Percentiles rank a stretch among this genome's conserved stretches.
phyloP scores from a whole-genome alignment of 1,140 invertebrate species.

The Wasmannia auropunctata region DNA sequence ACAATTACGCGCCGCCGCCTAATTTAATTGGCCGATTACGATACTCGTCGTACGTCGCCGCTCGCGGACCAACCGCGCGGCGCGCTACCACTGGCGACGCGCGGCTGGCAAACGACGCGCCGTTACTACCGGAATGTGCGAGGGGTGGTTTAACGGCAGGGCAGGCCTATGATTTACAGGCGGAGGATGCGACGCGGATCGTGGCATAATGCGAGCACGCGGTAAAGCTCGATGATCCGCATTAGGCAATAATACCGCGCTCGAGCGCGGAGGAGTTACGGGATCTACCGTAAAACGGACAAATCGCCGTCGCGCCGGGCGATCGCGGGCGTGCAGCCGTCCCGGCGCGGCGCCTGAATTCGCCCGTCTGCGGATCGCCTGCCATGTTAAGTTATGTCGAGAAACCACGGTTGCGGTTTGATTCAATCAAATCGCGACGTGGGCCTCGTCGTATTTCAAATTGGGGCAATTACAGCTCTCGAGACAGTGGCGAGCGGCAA shows the following conservation, averaged over 20 bases:
- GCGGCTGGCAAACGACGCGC: neutral
- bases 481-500: neutral
- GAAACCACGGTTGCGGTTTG: constrained; percentile 58
- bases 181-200: constrained; percentile 23
- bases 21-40: constrained; percentile 71
- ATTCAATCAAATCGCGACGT: constrained; percentile 61
- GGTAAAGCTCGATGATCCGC: constrained; percentile 67
- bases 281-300: constrained; percentile 48
- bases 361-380: constrained; percentile 30
- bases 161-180: constrained; percentile 62
- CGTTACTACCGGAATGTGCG: constrained; percentile 52
- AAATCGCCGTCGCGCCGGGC: constrained; percentile 22
- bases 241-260: constrained; percentile 63
- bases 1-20: constrained; percentile 61
- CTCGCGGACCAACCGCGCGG: constrained; percentile 24
- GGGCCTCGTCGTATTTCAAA: constrained; percentile 56
- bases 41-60: constrained; percentile 36
- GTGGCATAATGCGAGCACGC: constrained; percentile 47
- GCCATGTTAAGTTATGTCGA: constrained; percentile 60
- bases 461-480: constrained; percentile 40
- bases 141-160: constrained; percentile 52
- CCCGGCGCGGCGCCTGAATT: constrained; percentile 44
- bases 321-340: constrained; percentile 3
- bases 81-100: constrained; percentile 16
- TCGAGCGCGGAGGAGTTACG: constrained; percentile 51